Evolutionary conservation across 2,888 invertebrate genomes (phyloP).

Genomic region (Nomada fucata): DNA sequence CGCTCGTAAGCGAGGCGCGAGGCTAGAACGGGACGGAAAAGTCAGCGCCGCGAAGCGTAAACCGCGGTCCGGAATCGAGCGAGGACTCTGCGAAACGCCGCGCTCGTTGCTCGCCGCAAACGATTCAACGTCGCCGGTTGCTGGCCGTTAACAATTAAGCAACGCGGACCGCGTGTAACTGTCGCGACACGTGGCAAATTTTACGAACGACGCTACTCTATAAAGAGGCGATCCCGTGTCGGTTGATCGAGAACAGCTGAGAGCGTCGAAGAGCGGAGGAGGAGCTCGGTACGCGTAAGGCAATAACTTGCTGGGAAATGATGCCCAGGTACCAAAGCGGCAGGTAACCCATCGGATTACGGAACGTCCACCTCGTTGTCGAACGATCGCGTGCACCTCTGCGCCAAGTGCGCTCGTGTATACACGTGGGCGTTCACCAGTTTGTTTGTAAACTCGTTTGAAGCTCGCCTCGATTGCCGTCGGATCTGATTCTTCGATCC

Average conservation of each 20-base stretch:
- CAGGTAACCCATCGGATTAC: conserved; percentile 67
- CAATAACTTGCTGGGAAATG: conserved; percentile 76
- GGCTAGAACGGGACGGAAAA: conserved; percentile 51
- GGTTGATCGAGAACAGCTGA: conserved; percentile 23
- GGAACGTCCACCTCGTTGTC: conserved; percentile 51
- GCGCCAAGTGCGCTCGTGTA: conserved; percentile 48
- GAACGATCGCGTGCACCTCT: conserved; percentile 61
- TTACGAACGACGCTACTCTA: conserved; percentile 1
- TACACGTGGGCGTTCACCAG: conserved; percentile 61
- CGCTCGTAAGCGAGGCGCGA: conserved; percentile 75
- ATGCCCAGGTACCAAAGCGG: conserved; percentile 61
- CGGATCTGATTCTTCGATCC: conserved; percentile 22
- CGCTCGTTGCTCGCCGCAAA: conserved; percentile 74
- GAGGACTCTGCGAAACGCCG: conserved; percentile 13
- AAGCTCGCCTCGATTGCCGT: conserved; percentile 57
- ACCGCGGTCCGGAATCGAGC: neutral
- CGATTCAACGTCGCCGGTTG: conserved; percentile 75
- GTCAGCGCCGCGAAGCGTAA: neutral
- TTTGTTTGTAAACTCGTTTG: conserved; percentile 55
- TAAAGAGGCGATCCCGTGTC: neutral
- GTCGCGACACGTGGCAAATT: conserved; percentile 18
- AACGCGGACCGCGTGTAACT: conserved; percentile 79
- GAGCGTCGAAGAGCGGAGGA: conserved; percentile 30
- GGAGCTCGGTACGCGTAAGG: conserved; percentile 50
- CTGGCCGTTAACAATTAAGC: conserved; percentile 78